These are phyloP conservation scores for Petroica traversi DNA, from an alignment of 2,113 vertebrate genomes.

Conservation along the genomic window DNA sequence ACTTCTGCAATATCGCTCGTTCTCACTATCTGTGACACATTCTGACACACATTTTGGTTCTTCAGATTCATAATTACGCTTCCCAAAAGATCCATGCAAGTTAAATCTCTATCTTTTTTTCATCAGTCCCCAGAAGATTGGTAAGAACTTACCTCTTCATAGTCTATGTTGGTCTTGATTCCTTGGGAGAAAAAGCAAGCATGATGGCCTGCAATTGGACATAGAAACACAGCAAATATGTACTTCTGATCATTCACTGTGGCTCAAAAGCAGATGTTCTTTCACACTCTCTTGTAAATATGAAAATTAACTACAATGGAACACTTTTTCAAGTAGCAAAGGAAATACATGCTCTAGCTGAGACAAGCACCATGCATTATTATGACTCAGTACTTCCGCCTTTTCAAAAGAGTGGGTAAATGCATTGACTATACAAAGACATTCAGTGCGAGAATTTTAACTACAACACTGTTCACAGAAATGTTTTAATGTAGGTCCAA, in stretches of 20 bases:
- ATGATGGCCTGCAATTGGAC: neutral
- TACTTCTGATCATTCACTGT: neutral
- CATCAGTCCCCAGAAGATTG: neutral
- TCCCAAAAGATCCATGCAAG: neutral
- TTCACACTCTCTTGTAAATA: constrained; percentile 19
- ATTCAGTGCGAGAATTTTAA: neutral
- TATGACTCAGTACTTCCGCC: neutral
- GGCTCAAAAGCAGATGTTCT: neutral
- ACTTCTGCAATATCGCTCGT: neutral
- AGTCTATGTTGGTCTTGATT: neutral
- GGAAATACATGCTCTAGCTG: neutral
- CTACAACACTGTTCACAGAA: neutral
- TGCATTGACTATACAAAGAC: neutral
- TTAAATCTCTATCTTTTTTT: neutral
- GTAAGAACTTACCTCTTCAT: neutral
- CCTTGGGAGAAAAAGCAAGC: neutral
- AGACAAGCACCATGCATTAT: neutral
- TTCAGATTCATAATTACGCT: neutral
- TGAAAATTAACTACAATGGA: neutral
- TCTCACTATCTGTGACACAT: neutral
- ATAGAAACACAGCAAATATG: neutral
- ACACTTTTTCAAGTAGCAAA: constrained; percentile 12
- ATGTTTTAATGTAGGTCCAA: neutral
- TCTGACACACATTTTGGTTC: neutral
- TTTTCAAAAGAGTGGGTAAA: neutral